phyloP scores from a whole-genome alignment of 2,113 vertebrate genomes.

The Fregata magnificens region DNA sequence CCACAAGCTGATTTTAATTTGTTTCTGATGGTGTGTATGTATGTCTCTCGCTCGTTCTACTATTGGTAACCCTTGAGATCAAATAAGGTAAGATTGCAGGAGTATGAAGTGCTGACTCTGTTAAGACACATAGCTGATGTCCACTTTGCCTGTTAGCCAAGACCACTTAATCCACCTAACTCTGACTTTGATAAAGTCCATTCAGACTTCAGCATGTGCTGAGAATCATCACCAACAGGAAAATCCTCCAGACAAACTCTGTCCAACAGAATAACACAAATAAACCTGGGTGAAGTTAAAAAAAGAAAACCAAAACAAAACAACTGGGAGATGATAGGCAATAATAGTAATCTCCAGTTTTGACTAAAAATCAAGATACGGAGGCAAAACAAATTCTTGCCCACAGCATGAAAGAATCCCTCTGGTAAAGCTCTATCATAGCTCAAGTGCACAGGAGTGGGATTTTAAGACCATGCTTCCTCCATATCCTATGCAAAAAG shows the following conservation, averaged over 20 bases:
- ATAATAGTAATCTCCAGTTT: not conserved
- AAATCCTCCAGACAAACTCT: not conserved
- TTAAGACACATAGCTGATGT: not conserved
- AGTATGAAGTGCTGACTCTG: not conserved
- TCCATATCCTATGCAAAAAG: not conserved
- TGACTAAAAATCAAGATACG: not conserved
- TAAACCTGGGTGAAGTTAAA: not conserved
- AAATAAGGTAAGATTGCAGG: not conserved
- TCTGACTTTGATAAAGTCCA: not conserved
- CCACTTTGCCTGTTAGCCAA: not conserved
- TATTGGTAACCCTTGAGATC: not conserved
- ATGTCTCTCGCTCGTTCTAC: rapidly evolving
- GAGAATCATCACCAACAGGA: not conserved
- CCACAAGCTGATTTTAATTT: not conserved
- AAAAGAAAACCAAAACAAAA: not conserved
- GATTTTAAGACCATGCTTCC: not conserved
- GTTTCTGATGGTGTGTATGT: not conserved
- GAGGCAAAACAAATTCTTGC: not conserved
- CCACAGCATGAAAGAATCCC: not conserved
- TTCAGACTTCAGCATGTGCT: not conserved
- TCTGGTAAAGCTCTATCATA: not conserved
- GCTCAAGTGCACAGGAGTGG: not conserved
- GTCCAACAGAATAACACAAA: not conserved
- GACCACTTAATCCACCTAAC: not conserved
- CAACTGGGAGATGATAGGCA: not conserved